These are phyloP conservation scores for Alentia gelatinosa DNA, from an alignment of 2,888 invertebrate species.

Conservation along the genomic window DNA sequence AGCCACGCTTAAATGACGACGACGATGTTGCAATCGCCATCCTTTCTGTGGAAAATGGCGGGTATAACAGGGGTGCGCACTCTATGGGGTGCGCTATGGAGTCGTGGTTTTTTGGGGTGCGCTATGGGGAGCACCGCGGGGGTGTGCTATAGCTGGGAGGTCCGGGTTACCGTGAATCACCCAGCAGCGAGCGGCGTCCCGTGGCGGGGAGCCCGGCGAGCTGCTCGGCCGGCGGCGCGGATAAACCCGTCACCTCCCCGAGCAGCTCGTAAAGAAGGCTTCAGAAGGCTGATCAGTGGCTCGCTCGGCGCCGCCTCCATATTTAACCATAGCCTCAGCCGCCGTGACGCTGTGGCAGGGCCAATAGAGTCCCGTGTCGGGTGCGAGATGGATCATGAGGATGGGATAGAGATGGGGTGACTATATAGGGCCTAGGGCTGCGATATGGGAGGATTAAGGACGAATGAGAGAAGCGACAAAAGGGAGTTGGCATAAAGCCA, in stretches of 20 bases:
- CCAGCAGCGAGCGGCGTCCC: no score
- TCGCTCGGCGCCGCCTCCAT: not conserved
- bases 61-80: not conserved
- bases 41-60: not conserved
- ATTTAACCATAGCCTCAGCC: slow-evolving; percentile 17
- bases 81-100: not conserved
- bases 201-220: not conserved
- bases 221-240: not conserved
- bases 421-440: not conserved
- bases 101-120: no score
- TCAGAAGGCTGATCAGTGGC: slow-evolving; percentile 14
- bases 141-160: no score
- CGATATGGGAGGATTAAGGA: not conserved
- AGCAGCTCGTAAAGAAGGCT: not conserved
- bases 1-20: no score
- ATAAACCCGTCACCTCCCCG: not conserved
- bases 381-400: not conserved
- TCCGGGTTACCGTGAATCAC: no score
- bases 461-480: not conserved
- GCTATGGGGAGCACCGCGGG: no score
- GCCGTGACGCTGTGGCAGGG: not conserved
- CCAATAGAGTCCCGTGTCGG: not conserved
- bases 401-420: not conserved
- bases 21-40: no score
- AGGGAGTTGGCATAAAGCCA: not conserved